A percentile compares a stretch with the other conserved stretches of the same genome.
Evolutionary conservation across 2,888 invertebrate species (phyloP).

Genomic region (Parthenolecanium corni): DNA sequence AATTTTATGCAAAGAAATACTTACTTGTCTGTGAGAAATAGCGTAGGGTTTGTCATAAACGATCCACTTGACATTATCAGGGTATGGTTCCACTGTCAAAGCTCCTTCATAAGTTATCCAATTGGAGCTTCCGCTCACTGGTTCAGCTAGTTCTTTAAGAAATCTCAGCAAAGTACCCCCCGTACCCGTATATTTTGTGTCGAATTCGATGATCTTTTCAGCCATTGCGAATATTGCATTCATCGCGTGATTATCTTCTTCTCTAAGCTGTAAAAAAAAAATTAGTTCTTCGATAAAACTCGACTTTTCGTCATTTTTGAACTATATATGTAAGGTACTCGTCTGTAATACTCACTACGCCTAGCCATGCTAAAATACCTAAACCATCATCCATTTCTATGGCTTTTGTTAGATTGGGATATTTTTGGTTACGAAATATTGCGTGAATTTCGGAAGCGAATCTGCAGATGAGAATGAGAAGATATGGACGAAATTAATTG

Average conservation of each 20-base stretch:
- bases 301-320: too few relatives aligned
- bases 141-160: too few relatives aligned
- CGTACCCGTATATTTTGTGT: neutral
- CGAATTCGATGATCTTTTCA: neutral
- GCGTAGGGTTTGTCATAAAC: too few relatives aligned
- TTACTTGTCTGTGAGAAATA: too few relatives aligned
- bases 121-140: too few relatives aligned
- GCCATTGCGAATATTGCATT: too few relatives aligned
- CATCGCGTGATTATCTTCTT: neutral
- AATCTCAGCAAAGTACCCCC: neutral
- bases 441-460: slow-evolving; percentile 68
- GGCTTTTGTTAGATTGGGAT: slow-evolving; percentile 51
- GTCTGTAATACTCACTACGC: neutral
- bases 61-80: too few relatives aligned
- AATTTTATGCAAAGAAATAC: too few relatives aligned
- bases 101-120: too few relatives aligned
- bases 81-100: too few relatives aligned
- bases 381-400: slow-evolving; percentile 56
- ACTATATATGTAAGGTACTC: neutral
- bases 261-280: neutral
- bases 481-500: slow-evolving; percentile 1
- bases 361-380: slow-evolving; percentile 56
- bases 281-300: too few relatives aligned
- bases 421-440: slow-evolving; percentile 63
- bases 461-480: slow-evolving; percentile 42